Percentiles rank a stretch among this genome's conserved stretches.
phyloP scores from a whole-genome alignment of 2,888 invertebrate genomes.

The Tenthredo amoena region DNA sequence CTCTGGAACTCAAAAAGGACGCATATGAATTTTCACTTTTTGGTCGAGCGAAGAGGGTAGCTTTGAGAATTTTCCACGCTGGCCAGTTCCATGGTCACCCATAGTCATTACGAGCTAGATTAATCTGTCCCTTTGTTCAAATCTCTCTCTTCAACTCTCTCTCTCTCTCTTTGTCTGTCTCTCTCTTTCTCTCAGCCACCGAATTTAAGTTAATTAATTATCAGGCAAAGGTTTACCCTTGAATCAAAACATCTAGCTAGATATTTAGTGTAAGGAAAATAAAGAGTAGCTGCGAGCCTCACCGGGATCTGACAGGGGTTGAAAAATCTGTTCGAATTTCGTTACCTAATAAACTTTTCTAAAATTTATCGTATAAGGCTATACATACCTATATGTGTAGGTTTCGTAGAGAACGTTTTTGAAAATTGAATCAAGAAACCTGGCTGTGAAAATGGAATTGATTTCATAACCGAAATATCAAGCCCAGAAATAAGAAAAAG shows the following conservation, averaged over 20 bases:
- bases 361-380: background rate
- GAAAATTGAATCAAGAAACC: background rate
- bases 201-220: background rate
- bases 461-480: background rate
- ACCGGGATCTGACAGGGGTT: background rate
- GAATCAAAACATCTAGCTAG: background rate
- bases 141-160: background rate
- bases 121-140: conserved; percentile 4
- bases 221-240: background rate
- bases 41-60: background rate
- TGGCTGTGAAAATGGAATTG: background rate
- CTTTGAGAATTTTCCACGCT: background rate
- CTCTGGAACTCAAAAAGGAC: conserved; percentile 9
- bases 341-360: background rate
- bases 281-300: background rate
- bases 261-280: background rate
- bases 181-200: background rate
- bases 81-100: background rate
- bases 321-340: background rate
- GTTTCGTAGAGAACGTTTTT: background rate
- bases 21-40: background rate
- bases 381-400: background rate
- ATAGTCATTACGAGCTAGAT: background rate
- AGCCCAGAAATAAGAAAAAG: background rate
- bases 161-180: background rate